phyloP scores from a whole-genome alignment of 2,797 vertebrate genomes.

The Coendou prehensilis region DNA sequence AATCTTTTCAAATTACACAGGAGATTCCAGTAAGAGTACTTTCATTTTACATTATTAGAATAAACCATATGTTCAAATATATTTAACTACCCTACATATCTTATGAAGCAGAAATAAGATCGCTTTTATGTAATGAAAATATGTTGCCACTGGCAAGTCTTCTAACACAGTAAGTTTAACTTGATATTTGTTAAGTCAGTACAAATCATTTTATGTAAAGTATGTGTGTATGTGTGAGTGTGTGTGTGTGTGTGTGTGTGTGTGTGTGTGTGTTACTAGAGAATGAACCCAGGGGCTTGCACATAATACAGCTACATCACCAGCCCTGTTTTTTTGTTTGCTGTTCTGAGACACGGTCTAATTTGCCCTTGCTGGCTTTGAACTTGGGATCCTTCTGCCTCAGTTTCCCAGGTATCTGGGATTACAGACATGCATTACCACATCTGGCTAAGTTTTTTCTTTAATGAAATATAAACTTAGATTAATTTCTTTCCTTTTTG shows the following conservation, averaged over 20 bases:
- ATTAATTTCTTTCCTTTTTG: constrained; percentile 27
- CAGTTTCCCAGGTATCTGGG: not conserved
- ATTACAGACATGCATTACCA: not conserved
- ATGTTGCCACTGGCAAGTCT: not conserved
- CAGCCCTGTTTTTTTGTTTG: not conserved
- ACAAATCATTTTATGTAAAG: not conserved
- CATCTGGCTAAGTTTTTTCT: not conserved
- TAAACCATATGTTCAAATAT: not conserved
- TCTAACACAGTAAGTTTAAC: not conserved
- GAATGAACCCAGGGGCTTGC: not conserved
- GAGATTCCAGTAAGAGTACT: not conserved
- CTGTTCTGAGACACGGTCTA: not conserved
- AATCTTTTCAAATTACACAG: not conserved
- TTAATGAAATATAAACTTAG: constrained; percentile 18
- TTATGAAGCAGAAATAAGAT: not conserved
- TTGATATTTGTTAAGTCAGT: not conserved
- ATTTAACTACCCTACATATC: not conserved
- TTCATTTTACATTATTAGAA: not conserved
- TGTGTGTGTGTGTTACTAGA: too few species aligned
- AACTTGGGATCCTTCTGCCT: not conserved
- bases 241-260: too few species aligned
- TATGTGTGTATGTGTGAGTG: not conserved
- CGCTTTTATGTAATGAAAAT: not conserved
- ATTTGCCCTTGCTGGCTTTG: not conserved
- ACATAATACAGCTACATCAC: not conserved